These are phyloP conservation scores for Rhinatrema bivittatum DNA, from an alignment of 2,797 vertebrate species.

Conservation along the genomic window DNA sequence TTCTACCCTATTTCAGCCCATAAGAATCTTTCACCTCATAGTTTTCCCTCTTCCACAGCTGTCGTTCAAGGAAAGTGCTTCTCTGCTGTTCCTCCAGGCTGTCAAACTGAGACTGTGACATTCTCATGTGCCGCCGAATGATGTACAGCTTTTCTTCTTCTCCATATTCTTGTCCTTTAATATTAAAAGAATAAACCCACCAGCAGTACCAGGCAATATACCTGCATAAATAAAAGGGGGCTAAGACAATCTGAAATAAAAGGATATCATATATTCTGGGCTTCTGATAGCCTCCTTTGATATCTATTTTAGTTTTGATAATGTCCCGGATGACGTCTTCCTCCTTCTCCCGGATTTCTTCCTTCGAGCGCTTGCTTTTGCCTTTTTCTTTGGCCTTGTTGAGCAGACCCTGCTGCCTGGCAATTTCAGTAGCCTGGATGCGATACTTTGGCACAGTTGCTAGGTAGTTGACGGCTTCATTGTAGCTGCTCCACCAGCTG, in stretches of 20 bases:
- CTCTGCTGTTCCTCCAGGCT: slow-evolving; percentile 75
- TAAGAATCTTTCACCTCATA: slow-evolving; percentile 79
- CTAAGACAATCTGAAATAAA: slow-evolving; percentile 80
- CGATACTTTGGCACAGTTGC: slow-evolving; percentile 89
- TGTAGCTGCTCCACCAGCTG: slow-evolving; percentile 97
- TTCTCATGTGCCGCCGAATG: slow-evolving; percentile 85
- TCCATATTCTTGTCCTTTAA: slow-evolving; percentile 83
- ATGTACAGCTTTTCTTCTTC: slow-evolving; percentile 84
- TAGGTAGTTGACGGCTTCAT: slow-evolving; percentile 90
- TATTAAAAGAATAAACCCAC: slow-evolving; percentile 85
- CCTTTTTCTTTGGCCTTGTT: slow-evolving; percentile 86
- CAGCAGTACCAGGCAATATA: slow-evolving; percentile 75
- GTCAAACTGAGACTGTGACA: slow-evolving; percentile 92
- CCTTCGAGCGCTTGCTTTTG: slow-evolving; percentile 83
- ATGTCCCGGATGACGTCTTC: slow-evolving; percentile 92
- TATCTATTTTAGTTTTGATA: slow-evolving; percentile 96
- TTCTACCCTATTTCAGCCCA: too few relatives aligned
- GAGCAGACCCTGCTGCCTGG: slow-evolving; percentile 85
- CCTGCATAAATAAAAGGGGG: slow-evolving; percentile 73
- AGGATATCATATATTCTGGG: slow-evolving; percentile 86
- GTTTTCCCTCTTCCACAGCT: slow-evolving; percentile 85
- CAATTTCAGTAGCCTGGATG: slow-evolving; percentile 88
- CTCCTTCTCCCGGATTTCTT: slow-evolving; percentile 89
- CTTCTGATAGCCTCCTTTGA: slow-evolving; percentile 94
- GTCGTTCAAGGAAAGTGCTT: slow-evolving; percentile 72